Evolutionary conservation across 2,113 vertebrate species (phyloP).

Genomic region (Rhinichthys klamathensis): DNA sequence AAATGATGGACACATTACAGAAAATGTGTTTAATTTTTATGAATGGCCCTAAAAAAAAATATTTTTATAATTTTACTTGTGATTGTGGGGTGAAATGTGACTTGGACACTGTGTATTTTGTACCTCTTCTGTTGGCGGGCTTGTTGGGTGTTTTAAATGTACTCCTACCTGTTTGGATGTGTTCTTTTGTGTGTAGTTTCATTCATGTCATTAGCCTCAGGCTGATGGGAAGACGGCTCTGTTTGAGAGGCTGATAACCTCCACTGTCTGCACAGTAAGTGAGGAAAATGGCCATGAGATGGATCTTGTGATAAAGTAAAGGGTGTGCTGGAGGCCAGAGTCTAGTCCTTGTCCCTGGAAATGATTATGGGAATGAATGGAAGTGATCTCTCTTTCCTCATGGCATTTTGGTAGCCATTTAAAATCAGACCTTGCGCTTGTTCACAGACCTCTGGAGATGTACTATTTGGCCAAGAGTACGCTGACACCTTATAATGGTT

Average conservation of each 20-base stretch:
- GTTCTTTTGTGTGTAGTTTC: neutral
- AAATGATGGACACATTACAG: neutral
- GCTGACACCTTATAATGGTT: neutral
- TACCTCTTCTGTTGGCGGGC: neutral
- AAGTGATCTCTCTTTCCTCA: slow-evolving; percentile 3
- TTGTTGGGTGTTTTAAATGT: neutral
- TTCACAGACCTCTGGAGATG: neutral
- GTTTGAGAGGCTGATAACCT: slow-evolving; percentile 22
- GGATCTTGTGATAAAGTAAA: slow-evolving; percentile 7
- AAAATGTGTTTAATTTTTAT: neutral
- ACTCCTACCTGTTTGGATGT: neutral
- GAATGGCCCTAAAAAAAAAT: neutral
- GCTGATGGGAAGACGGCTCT: neutral
- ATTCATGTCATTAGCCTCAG: neutral
- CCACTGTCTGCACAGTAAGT: neutral
- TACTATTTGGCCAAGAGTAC: neutral
- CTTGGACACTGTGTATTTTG: neutral
- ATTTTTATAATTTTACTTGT: neutral
- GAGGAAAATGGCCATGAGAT: slow-evolving; percentile 17
- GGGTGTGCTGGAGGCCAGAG: slow-evolving; percentile 35
- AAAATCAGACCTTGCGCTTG: neutral
- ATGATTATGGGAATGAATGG: slow-evolving; percentile 68
- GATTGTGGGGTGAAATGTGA: neutral
- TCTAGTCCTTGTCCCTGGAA: slow-evolving; percentile 69
- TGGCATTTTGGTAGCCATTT: neutral